Base-by-base conservation (phyloP, 2,113 vertebrate species). In the Peucedramus taeniatus region DNA sequence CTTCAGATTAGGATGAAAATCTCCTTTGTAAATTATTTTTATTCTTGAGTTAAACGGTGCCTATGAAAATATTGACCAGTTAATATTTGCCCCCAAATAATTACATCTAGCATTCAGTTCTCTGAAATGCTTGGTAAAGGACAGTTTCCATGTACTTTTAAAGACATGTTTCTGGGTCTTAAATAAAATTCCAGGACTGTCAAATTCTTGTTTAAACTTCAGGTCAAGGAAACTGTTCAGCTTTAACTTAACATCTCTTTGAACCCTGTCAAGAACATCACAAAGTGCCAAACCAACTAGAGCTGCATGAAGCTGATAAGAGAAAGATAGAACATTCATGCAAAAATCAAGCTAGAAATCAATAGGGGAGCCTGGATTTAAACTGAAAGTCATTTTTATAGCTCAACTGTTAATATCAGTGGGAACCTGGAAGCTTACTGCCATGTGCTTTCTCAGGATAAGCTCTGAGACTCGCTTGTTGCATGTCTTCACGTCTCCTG, bases 271-370 rank as follows among this genome's bases (percentile, higher is more conserved):
- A 98, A 91, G 97, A 98, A 93, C 88, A 96, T 93, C 89, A 95
- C 66, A 77, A 93, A 81, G 89, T 95, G 90, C 91, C 91, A 94
- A 94, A 92, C 85, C 92, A 96, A 83, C 63, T 45, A 85, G 84
- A 95, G 96, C 97, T 98, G 98, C 95, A 96, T 78, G 78, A 95
- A 97, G 96, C 96, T 97, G 97, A 98, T 98, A 98, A 98, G 96
- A 91, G 89, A 94, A 61, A 95, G 88, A 98, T 97, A 97, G 87
- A 87, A 83, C 92, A 83, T 97, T 96, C 87, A 96, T 90, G 96
- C 51, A 94, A 96, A 97, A 98, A 95, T 95, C 95, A 89, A 75
- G 87, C 61, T 85, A 61, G 79, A 96, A 96, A 97, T 96, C 95
- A 94, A 95, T 94, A 93, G 54, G 71, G 60, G 54, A 87, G 81